These are phyloP conservation scores for Nemopilema nomurai DNA, from an alignment of 30 jellyfish, hydroid and myxozoan species.

Conservation along the genomic window DNA sequence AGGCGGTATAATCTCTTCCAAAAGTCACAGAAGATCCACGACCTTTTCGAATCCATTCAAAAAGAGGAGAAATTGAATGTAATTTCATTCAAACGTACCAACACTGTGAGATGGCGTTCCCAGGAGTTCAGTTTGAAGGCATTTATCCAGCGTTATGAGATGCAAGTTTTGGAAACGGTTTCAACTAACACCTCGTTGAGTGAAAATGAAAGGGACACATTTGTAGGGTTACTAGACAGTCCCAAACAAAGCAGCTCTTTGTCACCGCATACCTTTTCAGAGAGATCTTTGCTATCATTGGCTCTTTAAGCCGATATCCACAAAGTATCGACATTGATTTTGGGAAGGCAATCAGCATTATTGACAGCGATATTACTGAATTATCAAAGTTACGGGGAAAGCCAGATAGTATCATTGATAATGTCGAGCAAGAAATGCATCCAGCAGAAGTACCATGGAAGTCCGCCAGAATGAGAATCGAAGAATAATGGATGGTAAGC, in stretches of 20 bases:
- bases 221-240: slow-evolving; percentile 11
- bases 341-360: slow-evolving; percentile 51
- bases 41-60: no score
- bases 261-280: slow-evolving; percentile 52
- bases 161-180: slow-evolving; percentile 13
- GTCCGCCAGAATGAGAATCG: no score
- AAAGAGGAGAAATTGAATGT: no score
- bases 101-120: no score
- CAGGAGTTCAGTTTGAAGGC: slow-evolving; percentile 31
- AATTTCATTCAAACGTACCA: no score
- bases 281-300: slow-evolving; percentile 49
- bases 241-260: slow-evolving; percentile 11
- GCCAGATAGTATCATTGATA: slow-evolving; percentile 48
- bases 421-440: slow-evolving; percentile 19
- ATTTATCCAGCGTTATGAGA: slow-evolving; percentile 52
- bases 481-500: no score
- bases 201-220: slow-evolving; percentile 33
- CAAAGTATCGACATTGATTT: slow-evolving; percentile 29
- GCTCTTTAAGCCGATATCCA: slow-evolving; percentile 47
- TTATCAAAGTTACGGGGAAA: slow-evolving; percentile 46
- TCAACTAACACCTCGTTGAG: slow-evolving; percentile 25
- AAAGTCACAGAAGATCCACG: no score
- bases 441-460: no score
- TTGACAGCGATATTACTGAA: slow-evolving; percentile 39
- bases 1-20: no score